Conservation (phyloP, 2,113 vertebrate genomes). For the Tyto alba region DNA sequence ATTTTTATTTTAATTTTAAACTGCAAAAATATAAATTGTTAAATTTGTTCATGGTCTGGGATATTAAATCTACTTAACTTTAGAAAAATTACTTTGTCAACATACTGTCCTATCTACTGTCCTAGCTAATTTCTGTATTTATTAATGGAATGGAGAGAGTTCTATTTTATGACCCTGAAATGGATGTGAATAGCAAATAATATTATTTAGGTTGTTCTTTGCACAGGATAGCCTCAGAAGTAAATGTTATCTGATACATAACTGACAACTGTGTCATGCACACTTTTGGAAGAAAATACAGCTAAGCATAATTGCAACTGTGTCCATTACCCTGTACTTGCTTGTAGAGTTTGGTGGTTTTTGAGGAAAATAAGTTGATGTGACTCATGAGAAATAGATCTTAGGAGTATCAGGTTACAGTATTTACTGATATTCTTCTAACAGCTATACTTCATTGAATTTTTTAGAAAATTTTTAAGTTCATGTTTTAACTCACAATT, state of each 20-base stretch:
- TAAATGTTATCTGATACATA: not conserved
- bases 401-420: not conserved
- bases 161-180: not conserved
- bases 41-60: not conserved
- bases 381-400: not conserved
- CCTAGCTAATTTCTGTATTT: not conserved
- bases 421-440: not conserved
- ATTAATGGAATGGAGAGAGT: not conserved
- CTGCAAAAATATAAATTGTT: not conserved
- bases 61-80: not conserved
- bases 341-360: not conserved
- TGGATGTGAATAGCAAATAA: not conserved
- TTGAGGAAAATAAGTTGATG: not conserved
- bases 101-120: not conserved
- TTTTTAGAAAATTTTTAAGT: not conserved
- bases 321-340: not conserved
- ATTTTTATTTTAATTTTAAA: not conserved
- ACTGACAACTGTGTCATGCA: not conserved
- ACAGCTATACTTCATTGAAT: not conserved
- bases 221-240: not conserved
- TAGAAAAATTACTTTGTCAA: not conserved
- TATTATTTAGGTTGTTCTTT: not conserved
- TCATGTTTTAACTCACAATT: not conserved
- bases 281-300: not conserved
- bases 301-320: not conserved